Evolutionary conservation across 1,140 invertebrate genomes (phyloP).

Genomic region (Meloidogyne chitwoodi): DNA sequence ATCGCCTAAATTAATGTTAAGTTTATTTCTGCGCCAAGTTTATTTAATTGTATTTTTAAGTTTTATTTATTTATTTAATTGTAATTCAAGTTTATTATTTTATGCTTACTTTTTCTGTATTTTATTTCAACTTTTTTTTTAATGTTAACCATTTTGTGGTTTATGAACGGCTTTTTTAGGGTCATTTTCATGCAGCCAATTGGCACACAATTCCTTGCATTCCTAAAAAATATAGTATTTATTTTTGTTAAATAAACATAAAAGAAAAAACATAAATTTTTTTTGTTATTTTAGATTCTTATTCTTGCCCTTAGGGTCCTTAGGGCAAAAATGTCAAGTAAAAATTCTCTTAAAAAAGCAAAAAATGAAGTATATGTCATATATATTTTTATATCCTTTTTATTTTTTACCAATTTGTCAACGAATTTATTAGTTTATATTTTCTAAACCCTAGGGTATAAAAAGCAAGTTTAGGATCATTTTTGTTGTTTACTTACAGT

Average conservation of each 20-base stretch:
- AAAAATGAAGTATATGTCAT: background rate
- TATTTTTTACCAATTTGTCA: background rate
- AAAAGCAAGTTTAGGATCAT: background rate
- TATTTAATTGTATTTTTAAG: too few relatives aligned
- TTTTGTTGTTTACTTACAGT: background rate
- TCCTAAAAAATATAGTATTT: background rate
- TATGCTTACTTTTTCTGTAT: too few relatives aligned
- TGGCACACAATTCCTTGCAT: too few relatives aligned
- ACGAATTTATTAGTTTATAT: background rate
- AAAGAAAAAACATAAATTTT: background rate
- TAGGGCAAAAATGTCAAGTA: background rate
- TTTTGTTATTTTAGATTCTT: background rate
- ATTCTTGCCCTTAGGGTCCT: background rate
- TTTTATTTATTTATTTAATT: too few relatives aligned
- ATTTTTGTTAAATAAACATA: background rate
- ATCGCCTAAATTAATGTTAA: too few relatives aligned
- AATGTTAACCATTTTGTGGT: too few relatives aligned
- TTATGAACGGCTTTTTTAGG: too few relatives aligned
- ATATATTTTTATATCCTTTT: background rate
- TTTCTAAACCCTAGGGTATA: background rate
- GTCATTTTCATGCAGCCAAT: too few relatives aligned
- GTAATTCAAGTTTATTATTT: too few relatives aligned
- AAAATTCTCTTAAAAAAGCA: background rate
- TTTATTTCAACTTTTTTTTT: too few relatives aligned
- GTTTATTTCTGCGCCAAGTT: too few relatives aligned